Conservation (phyloP, 2,113 vertebrate genomes). For the Petaurus breviceps region DNA sequence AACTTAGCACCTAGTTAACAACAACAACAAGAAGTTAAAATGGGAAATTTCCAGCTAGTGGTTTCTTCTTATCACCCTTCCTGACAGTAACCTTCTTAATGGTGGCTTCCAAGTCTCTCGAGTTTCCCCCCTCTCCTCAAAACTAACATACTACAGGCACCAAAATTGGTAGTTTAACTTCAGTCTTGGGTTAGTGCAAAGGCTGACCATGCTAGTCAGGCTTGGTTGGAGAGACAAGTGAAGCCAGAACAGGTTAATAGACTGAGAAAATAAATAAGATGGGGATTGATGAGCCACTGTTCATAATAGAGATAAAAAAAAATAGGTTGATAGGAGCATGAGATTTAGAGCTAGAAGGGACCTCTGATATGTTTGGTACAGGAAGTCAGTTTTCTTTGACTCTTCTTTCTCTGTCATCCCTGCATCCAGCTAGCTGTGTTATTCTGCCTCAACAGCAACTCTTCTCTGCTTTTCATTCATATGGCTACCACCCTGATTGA, state of each 20-base stretch:
- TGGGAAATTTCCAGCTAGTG: not conserved
- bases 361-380: not conserved
- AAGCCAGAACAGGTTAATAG: not conserved
- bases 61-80: not conserved
- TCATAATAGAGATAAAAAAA: not conserved
- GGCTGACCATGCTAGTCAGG: not conserved
- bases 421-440: not conserved
- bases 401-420: not conserved
- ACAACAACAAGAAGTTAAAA: not conserved
- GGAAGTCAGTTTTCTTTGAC: not conserved
- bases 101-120: not conserved
- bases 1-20: not conserved
- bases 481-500: not conserved
- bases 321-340: not conserved
- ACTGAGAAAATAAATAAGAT: not conserved
- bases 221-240: not conserved
- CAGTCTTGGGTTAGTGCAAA: not conserved
- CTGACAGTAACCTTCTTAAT: not conserved
- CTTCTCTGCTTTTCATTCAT: not conserved
- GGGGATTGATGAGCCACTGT: not conserved
- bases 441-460: not conserved
- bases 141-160: not conserved
- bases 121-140: not conserved
- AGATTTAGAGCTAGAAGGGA: not conserved
- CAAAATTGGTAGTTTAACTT: not conserved